phyloP scores from a whole-genome alignment of 2,113 vertebrate species.

The Apaloderma vittatum region DNA sequence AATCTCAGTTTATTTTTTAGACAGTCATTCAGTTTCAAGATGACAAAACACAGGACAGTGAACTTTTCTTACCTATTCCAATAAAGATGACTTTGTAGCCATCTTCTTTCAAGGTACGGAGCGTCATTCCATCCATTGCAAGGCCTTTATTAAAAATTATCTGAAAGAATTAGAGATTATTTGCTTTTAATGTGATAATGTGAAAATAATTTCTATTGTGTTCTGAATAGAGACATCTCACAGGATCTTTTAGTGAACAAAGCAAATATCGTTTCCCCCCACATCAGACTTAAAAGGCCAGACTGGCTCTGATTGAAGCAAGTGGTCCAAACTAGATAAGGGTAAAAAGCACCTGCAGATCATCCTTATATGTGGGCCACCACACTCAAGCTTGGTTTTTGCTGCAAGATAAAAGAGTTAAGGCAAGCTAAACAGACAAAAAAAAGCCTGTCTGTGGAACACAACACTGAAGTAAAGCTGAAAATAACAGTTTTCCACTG shows the following conservation, averaged over 20 bases:
- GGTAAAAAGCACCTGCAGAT: not conserved
- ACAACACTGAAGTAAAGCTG: not conserved
- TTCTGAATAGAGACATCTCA: not conserved
- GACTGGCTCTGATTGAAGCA: not conserved
- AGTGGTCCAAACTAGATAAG: not conserved
- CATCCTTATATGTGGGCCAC: not conserved
- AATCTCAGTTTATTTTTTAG: not conserved
- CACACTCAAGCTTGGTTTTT: not conserved
- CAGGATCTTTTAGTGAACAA: not conserved
- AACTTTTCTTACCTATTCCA: slow-evolving; percentile 88
- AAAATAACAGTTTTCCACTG: not conserved
- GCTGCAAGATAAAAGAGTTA: not conserved
- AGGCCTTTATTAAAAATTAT: slow-evolving; percentile 87
- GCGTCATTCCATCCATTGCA: slow-evolving; percentile 83
- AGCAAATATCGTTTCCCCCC: not conserved
- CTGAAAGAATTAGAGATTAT: slow-evolving; percentile 75
- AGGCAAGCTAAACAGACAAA: not conserved
- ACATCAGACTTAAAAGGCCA: not conserved
- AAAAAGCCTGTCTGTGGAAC: not conserved
- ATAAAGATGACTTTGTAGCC: slow-evolving; percentile 88
- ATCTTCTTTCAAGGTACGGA: slow-evolving; percentile 84
- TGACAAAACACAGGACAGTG: not conserved
- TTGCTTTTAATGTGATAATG: not conserved
- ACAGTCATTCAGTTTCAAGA: not conserved
- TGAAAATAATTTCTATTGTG: not conserved